Conservation (phyloP, 2,797 vertebrate genomes). For the Chelidonichthys spinosus region DNA sequence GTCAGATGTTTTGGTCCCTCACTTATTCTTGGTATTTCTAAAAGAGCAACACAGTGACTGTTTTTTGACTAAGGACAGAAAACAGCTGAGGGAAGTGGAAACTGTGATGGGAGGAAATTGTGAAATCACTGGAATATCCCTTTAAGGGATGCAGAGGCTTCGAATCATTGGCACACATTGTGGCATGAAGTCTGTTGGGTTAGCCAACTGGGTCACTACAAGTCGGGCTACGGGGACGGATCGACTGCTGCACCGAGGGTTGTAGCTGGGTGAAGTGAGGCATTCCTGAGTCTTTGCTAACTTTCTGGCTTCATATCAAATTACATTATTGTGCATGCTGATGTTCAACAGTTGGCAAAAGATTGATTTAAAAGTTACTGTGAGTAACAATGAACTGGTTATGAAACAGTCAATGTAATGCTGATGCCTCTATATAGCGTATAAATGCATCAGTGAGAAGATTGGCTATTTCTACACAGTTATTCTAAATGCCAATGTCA, state of each 20-base stretch:
- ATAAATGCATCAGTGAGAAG: too few species aligned
- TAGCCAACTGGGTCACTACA: slow-evolving; percentile 74
- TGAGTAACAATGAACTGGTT: too few species aligned
- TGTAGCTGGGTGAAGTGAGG: slow-evolving; percentile 20
- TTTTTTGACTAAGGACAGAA: slow-evolving; percentile 38
- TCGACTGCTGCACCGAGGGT: slow-evolving; percentile 17
- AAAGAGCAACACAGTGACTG: slow-evolving; percentile 24
- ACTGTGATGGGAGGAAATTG: slow-evolving; percentile 45
- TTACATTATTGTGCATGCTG: background rate
- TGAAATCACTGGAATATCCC: slow-evolving; percentile 70
- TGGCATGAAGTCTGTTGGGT: slow-evolving; percentile 51
- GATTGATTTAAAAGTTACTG: background rate
- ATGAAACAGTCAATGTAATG: too few species aligned
- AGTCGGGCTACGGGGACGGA: slow-evolving; percentile 41
- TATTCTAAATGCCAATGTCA: too few species aligned
- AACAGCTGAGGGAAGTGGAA: slow-evolving; percentile 63
- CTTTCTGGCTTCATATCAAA: slow-evolving; percentile 6
- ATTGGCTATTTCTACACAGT: too few species aligned
- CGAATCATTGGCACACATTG: slow-evolving; percentile 51
- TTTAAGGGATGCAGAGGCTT: slow-evolving; percentile 53
- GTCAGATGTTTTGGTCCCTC: slow-evolving; percentile 38
- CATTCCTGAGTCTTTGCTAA: slow-evolving; percentile 24
- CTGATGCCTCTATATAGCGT: too few species aligned
- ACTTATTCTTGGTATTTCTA: slow-evolving; percentile 32
- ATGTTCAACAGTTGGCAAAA: background rate